These are phyloP conservation scores for Andrena dorsata DNA, from an alignment of 2,888 invertebrate genomes.

Conservation along the genomic window DNA sequence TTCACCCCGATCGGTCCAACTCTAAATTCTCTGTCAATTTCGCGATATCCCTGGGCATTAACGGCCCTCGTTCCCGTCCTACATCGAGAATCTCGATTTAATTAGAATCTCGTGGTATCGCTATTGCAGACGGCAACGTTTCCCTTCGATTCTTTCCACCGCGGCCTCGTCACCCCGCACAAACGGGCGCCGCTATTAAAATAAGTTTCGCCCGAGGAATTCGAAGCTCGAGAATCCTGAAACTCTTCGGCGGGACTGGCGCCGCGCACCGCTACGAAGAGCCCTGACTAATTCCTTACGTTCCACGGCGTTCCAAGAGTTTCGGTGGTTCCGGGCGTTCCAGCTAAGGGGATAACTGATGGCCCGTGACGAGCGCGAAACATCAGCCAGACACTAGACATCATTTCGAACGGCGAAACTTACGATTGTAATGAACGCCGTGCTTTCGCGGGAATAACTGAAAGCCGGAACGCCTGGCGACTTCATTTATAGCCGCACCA, in stretches of 20 bases:
- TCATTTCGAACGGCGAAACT: constrained; percentile 9
- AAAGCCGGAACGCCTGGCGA: background rate
- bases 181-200: background rate
- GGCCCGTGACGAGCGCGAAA: constrained; percentile 38
- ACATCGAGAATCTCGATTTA: constrained; percentile 45
- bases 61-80: background rate
- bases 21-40: constrained; percentile 65
- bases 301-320: constrained; percentile 32
- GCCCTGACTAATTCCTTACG: constrained; percentile 26
- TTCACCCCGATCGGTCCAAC: constrained; percentile 54
- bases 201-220: constrained; percentile 8
- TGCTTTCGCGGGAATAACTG: background rate
- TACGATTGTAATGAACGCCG: constrained; percentile 16
- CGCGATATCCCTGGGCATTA: constrained; percentile 33
- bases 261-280: background rate
- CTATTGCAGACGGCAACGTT: background rate
- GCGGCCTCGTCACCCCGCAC: background rate
- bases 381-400: constrained; percentile 25
- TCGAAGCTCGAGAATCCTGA: constrained; percentile 5
- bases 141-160: background rate
- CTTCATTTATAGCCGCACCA: background rate
- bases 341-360: constrained; percentile 42
- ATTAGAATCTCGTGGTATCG: constrained; percentile 47
- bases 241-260: background rate
- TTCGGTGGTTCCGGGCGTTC: constrained; percentile 20